Evolutionary conservation across 2,797 vertebrate species (phyloP).

Genomic region (Poeciliopsis presidionis): DNA sequence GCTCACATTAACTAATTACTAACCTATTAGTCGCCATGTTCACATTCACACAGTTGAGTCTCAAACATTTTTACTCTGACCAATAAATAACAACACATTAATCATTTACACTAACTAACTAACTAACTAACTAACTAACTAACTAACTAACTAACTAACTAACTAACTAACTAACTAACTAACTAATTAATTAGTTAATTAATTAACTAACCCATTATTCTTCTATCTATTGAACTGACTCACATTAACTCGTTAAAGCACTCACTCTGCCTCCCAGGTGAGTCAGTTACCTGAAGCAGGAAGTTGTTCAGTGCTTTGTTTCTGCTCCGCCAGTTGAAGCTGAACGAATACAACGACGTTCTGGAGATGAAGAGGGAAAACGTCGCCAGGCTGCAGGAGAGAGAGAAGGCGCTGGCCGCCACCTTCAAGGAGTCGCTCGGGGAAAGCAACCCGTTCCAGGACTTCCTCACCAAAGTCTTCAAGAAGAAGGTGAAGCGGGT

Average conservation of each 20-base stretch:
- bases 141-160: too few relatives aligned
- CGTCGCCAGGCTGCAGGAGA: conserved; percentile 83
- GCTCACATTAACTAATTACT: too few relatives aligned
- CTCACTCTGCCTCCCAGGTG: neutral
- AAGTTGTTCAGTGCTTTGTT: too few relatives aligned
- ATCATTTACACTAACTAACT: too few relatives aligned
- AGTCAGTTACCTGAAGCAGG: neutral
- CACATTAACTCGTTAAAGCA: neutral
- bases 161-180: too few relatives aligned
- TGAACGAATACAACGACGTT: conserved; percentile 79
- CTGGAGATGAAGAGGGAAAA: conserved; percentile 83
- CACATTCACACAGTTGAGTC: too few relatives aligned
- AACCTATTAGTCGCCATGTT: too few relatives aligned
- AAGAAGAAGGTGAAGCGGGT: conserved; percentile 84
- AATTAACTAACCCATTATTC: neutral
- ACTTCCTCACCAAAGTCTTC: conserved; percentile 87
- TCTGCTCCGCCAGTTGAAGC: conserved; percentile 73
- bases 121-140: too few relatives aligned
- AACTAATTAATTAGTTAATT: too few relatives aligned
- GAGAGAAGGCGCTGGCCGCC: conserved; percentile 77
- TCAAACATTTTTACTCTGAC: too few relatives aligned
- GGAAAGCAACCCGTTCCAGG: conserved; percentile 86
- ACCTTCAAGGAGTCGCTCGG: conserved; percentile 85
- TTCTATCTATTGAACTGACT: neutral
- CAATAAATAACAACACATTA: neutral